Percentiles rank a stretch among this genome's conserved stretches.
Conservation (phyloP, 2,797 vertebrate genomes). For the Tragopan temminckii region DNA sequence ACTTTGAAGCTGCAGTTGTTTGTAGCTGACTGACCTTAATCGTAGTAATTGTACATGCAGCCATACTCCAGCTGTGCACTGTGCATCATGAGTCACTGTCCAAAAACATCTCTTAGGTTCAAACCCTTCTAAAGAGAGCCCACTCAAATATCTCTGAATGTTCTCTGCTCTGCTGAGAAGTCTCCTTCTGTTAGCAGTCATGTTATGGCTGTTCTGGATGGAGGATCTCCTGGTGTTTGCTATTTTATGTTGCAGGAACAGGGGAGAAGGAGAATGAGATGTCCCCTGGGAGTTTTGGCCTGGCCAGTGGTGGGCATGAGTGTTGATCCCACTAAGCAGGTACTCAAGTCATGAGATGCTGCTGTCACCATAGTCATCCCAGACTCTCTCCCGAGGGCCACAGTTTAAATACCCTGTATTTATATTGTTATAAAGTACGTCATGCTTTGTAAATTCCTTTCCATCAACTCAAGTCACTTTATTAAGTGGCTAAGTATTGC, state of each 20-base stretch:
- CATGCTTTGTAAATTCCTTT: neutral
- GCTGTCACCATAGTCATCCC: neutral
- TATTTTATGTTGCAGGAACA: rapidly evolving
- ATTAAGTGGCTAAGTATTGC: neutral
- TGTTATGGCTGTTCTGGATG: neutral
- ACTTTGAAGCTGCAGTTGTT: neutral
- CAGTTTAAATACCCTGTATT: neutral
- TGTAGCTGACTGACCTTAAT: constrained; percentile 31
- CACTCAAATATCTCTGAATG: neutral
- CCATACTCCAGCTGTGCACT: constrained; percentile 13
- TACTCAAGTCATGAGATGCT: rapidly evolving
- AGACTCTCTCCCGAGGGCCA: neutral
- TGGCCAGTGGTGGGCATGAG: rapidly evolving
- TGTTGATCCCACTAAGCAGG: neutral
- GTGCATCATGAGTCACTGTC: constrained; percentile 3
- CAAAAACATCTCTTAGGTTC: neutral
- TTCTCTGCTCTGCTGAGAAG: rapidly evolving
- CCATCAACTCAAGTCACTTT: neutral
- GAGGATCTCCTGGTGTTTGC: neutral
- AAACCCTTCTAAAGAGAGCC: neutral
- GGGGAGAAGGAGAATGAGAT: neutral
- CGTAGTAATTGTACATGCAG: constrained; percentile 23
- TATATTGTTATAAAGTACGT: neutral
- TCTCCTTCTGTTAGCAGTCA: neutral
- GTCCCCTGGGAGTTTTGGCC: rapidly evolving